These are phyloP conservation scores for Sternotherus odoratus DNA, from an alignment of 2,797 vertebrate species.

Conservation along the genomic window DNA sequence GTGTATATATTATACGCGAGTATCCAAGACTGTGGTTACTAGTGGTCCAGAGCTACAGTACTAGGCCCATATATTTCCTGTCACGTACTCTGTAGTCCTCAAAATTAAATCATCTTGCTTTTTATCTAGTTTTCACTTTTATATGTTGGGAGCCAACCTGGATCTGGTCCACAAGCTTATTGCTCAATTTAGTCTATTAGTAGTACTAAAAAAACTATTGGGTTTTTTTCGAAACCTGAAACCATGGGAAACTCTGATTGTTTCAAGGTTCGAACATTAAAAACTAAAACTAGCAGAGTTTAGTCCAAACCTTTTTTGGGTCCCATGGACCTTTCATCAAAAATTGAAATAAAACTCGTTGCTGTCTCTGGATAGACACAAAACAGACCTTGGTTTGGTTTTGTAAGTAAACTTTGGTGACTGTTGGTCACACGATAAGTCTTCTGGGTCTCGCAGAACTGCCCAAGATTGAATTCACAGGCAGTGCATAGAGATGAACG, in stretches of 20 bases:
- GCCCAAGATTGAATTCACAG: neutral
- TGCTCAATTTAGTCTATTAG: neutral
- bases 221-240: neutral
- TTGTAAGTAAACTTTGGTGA: neutral
- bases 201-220: neutral
- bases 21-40: neutral
- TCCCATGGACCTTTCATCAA: neutral
- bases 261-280: neutral
- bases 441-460: neutral
- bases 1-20: neutral
- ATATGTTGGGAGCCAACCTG: neutral
- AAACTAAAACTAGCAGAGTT: neutral
- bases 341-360: neutral
- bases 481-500: neutral
- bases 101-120: neutral
- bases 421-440: rapidly evolving
- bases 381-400: neutral
- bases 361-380: neutral
- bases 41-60: neutral
- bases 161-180: neutral
- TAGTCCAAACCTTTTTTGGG: neutral
- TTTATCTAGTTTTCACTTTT: neutral
- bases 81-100: neutral
- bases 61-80: neutral
- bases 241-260: neutral